Conservation (phyloP, 2,797 vertebrate species). For the Alca torda region DNA sequence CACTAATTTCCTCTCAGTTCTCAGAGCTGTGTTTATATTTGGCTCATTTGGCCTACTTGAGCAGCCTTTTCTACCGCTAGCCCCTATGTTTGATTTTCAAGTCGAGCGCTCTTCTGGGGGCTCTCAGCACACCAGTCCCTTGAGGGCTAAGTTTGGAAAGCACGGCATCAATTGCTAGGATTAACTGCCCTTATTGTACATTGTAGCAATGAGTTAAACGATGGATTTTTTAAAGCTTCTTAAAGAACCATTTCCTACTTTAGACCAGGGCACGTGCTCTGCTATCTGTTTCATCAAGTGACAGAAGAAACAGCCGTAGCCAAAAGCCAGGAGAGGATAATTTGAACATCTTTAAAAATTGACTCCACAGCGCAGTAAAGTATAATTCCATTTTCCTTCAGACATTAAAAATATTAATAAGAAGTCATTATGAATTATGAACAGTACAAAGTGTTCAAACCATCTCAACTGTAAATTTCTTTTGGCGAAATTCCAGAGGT, state of each 20-base stretch:
- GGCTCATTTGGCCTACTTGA: neutral
- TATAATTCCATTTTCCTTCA: neutral
- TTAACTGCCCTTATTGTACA: neutral
- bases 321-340: slow-evolving; percentile 16
- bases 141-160: neutral
- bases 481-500: neutral
- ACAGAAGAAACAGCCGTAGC: neutral
- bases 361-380: neutral
- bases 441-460: neutral
- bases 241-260: slow-evolving; percentile 1
- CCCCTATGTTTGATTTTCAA: slow-evolving; percentile 6
- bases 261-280: neutral
- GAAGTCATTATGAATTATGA: slow-evolving; percentile 2
- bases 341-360: slow-evolving; percentile 17
- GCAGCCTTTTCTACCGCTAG: neutral
- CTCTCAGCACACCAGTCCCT: neutral
- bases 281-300: slow-evolving; percentile 1
- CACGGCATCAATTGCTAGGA: neutral
- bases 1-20: neutral
- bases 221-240: slow-evolving; percentile 13
- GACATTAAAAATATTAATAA: slow-evolving; percentile 30
- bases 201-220: neutral
- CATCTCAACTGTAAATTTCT: neutral
- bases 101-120: neutral
- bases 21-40: slow-evolving; percentile 17